Base-by-base conservation (phyloP, 2,888 invertebrate species). In the Agrilus cyanescens region DNA sequence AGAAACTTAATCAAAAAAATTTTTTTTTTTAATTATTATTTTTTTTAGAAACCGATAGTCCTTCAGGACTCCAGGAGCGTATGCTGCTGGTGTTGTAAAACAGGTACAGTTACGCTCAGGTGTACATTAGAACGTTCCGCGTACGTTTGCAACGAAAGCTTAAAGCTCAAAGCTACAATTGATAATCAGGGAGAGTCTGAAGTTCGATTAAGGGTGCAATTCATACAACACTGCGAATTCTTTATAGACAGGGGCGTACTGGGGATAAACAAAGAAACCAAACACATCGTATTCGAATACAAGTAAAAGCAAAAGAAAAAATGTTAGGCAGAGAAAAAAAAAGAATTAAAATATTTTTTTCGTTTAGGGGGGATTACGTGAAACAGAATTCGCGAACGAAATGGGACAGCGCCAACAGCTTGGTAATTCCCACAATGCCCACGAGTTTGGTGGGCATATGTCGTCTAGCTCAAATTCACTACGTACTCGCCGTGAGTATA, bases 221-320 rank as follows among this genome's bases (percentile, higher is more conserved):
- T 66, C 34, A 63, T 69, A 37, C 71, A 85, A 76, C 75, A 79
- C 58, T 80, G 84, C 44, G 82, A 84, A 60, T 84, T 79, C 60
- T 81, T 79, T 61, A 82, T 85, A 52, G 82, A 83, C 60, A 72
- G 82, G 51, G 82, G 81, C 15, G 82, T 82, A 7, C 65, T 83
- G 41, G 83, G 82, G 1, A 74, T 83, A 43, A 79, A 74, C 54
- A 84, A 83, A 58, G 80, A 80, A 53, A 60, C 76, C 36, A 74
- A 74, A 50, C 82, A 81, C 58, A 68, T 76, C 18, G 81, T 84
- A 32, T 72, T 83, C 55, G 83, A 85, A 60, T 81, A 81, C 59
- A 71, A 63, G 66, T 65, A 53, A 47, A 10, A 12, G 12, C 10
- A 31, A 10, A 31, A 8, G 31, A 31, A 31, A 31, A 31, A 31